Evolutionary conservation across 2,113 vertebrate genomes (phyloP).

Genomic region (Proteles cristata): DNA sequence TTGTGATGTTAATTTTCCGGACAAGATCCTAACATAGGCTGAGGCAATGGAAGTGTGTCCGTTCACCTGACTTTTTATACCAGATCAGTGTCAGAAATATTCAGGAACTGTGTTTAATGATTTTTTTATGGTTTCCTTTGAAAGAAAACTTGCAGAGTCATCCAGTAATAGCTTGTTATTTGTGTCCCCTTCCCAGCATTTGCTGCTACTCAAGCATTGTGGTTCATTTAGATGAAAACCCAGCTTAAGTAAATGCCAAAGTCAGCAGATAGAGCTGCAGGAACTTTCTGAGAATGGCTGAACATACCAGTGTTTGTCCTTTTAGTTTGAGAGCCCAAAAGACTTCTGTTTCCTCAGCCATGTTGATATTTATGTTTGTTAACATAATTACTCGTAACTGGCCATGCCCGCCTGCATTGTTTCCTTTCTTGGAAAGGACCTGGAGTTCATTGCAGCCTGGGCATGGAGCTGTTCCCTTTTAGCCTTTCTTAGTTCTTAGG

Average conservation of each 20-base stretch:
- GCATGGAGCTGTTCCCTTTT: fast-evolving
- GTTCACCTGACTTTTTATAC: neutral
- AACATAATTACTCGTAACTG: neutral
- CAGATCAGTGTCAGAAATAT: neutral
- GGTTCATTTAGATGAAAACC: neutral
- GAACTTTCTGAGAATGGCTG: neutral
- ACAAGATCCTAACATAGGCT: neutral
- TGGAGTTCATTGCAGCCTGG: neutral
- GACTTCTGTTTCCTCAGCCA: neutral
- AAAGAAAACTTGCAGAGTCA: neutral
- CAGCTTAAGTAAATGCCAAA: neutral
- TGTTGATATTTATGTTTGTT: neutral
- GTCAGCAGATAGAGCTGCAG: neutral
- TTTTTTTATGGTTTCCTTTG: neutral
- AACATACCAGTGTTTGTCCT: neutral
- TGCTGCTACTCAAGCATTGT: neutral
- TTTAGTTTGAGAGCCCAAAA: neutral
- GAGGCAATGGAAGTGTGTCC: neutral
- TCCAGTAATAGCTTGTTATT: neutral
- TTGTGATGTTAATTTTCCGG: conserved; percentile 10
- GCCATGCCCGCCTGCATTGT: neutral
- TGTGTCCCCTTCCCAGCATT: neutral
- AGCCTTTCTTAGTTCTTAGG: neutral
- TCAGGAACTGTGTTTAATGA: neutral
- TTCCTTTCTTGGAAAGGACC: neutral